Evolutionary conservation across 2,888 invertebrate genomes (phyloP).

Genomic region (Ypsolopha scabrella): DNA sequence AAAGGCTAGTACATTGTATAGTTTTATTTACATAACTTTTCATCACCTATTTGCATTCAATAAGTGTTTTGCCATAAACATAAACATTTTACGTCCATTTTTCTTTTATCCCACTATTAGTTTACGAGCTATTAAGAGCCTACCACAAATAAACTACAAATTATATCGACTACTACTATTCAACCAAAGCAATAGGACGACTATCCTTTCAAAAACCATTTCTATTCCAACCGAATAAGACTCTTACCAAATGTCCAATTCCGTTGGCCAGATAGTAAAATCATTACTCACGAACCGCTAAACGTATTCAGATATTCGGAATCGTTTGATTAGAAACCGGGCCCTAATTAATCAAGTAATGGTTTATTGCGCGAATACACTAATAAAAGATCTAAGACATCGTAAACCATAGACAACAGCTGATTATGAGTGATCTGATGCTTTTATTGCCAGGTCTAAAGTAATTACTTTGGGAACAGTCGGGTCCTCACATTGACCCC

Average conservation of each 20-base stretch:
- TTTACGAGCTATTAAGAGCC: not conserved
- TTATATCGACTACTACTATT: not conserved
- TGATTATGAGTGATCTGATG: conserved; percentile 32
- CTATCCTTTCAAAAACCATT: too few species aligned
- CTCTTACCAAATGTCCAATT: too few species aligned
- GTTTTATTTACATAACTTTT: too few species aligned
- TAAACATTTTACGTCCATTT: too few species aligned
- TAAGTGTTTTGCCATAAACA: too few species aligned
- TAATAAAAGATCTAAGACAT: not conserved
- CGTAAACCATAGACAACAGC: conserved; percentile 14
- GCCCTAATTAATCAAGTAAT: not conserved
- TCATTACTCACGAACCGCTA: not conserved
- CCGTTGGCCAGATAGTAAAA: not conserved
- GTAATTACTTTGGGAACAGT: conserved; percentile 28
- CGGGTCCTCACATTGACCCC: too few species aligned
- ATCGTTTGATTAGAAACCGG: not conserved
- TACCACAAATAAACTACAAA: not conserved
- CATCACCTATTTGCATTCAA: too few species aligned
- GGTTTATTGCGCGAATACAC: not conserved
- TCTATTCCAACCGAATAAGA: too few species aligned
- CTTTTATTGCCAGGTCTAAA: conserved; percentile 28
- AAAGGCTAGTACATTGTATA: too few species aligned
- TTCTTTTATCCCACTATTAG: too few species aligned
- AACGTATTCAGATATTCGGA: not conserved
- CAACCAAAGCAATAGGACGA: not conserved